phyloP scores from a whole-genome alignment of 1,140 invertebrate species.

The Thaumatotibia leucotreta region DNA sequence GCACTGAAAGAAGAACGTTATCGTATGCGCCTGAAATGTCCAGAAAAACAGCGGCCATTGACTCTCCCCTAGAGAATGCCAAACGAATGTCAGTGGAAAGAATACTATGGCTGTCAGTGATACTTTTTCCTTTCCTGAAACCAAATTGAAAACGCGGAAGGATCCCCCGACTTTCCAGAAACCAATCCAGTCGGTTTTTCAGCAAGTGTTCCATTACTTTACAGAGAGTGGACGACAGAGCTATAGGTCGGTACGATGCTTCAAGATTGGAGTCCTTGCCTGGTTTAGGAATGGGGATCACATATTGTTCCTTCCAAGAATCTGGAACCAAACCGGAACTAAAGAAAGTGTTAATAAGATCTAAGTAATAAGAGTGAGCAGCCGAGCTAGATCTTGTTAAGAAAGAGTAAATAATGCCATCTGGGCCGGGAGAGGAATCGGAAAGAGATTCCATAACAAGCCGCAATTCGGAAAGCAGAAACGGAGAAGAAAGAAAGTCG shows the following conservation, averaged over 20 bases:
- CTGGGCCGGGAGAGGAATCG: slow-evolving; percentile 8
- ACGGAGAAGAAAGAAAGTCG: not conserved
- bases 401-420: slow-evolving; percentile 23
- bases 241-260: slow-evolving; percentile 13
- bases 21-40: slow-evolving; percentile 27
- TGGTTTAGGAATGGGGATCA: slow-evolving; percentile 16
- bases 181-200: too few relatives aligned
- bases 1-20: slow-evolving; percentile 22
- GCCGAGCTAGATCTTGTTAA: not conserved
- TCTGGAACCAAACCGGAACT: not conserved
- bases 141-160: not conserved
- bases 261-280: not conserved
- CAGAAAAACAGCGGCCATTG: slow-evolving; percentile 21
- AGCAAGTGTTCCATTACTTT: too few relatives aligned
- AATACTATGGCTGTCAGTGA: too few relatives aligned
- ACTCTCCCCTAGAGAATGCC: slow-evolving; percentile 14
- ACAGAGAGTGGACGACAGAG: not conserved
- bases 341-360: slow-evolving; percentile 9
- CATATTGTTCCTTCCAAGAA: slow-evolving; percentile 13
- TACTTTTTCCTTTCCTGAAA: slow-evolving; percentile 22
- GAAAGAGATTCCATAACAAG: not conserved
- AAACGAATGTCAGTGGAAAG: too few relatives aligned
- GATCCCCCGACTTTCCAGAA: not conserved
- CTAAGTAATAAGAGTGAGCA: not conserved
- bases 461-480: not conserved